phyloP scores from a whole-genome alignment of 2,113 vertebrate species.

The Python bivittatus region DNA sequence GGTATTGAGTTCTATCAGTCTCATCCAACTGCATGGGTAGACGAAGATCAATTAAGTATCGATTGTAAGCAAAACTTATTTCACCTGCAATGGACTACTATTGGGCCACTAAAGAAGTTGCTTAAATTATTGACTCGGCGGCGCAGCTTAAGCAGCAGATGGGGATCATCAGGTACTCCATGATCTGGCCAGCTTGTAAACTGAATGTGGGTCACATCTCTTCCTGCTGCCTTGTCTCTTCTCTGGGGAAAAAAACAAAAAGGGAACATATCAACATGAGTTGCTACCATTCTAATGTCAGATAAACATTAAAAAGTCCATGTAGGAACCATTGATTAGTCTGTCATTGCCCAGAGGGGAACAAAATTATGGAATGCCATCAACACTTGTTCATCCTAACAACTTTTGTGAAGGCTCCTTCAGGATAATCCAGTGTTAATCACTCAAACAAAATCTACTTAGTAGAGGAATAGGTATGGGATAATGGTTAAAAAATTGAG shows the following conservation, averaged over 20 bases:
- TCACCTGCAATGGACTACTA: slow-evolving; percentile 96
- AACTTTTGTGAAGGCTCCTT: background rate
- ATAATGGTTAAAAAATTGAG: background rate
- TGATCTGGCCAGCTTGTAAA: slow-evolving; percentile 98
- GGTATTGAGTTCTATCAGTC: background rate
- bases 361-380: background rate
- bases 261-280: background rate
- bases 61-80: background rate
- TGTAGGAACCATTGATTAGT: background rate
- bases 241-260: slow-evolving; percentile 73
- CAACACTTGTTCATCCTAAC: background rate
- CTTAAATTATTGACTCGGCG: slow-evolving; percentile 91
- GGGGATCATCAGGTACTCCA: slow-evolving; percentile 89
- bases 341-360: background rate
- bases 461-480: background rate
- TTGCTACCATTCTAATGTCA: background rate
- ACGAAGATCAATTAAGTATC: background rate
- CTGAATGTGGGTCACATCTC: slow-evolving; percentile 94
- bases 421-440: background rate
- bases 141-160: slow-evolving; percentile 91
- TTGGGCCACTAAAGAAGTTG: slow-evolving; percentile 94
- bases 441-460: background rate
- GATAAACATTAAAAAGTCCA: background rate
- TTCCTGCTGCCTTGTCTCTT: slow-evolving; percentile 82
- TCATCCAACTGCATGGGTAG: background rate